Evolutionary conservation across 1,140 invertebrate species (phyloP), one percentile per base, ranked within the genome.

Genomic region (Hyposmocoma kahamanoa): DNA sequence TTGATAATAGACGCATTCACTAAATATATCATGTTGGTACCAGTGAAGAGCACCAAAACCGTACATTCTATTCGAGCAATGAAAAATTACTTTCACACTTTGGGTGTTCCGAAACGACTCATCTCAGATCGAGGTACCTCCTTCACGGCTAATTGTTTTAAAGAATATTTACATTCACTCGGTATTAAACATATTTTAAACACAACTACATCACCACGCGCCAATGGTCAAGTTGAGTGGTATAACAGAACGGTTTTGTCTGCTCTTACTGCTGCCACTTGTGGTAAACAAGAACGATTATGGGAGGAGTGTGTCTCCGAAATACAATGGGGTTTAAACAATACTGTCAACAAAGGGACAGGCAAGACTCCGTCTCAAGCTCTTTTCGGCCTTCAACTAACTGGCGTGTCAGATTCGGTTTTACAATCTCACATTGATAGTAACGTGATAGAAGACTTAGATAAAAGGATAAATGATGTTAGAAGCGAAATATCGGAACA

Each of bases 161-260:
- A 45, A 32, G 43, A 45, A 2, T 45, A 10, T 32, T 5, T 45
- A 17, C 11, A 5, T 11, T 30, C 24, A 18, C 11, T 30, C 3
- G 51, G 26, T 17, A 39, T 55, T 22, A 59, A 34, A 43, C 50
- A 41, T 30, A 42, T 57, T 10, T 13, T 44, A 19, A 62, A 44
- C 17, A 55, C 53, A 2, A 50, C 51, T 0, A 55, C 30, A 20
- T 57, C 56, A 17, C 56, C 56, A 8, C 26, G 50, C 45, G 50
- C 32, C 15, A 70, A 62, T 42, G 69, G 68, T 3, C 74, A 72
- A 24, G 59, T 57, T 9, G 64, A 72, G 28, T 39, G 64, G 0
- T 53, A 55, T 9, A 68, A 62, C 38, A 44, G 57, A 6, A 19
- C 18, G 5, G 36, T 39, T 30, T 32, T 45, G n/a, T n/a, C 19